These are phyloP conservation scores for Charina bottae DNA, from an alignment of 2,113 vertebrate genomes.

Conservation along the genomic window DNA sequence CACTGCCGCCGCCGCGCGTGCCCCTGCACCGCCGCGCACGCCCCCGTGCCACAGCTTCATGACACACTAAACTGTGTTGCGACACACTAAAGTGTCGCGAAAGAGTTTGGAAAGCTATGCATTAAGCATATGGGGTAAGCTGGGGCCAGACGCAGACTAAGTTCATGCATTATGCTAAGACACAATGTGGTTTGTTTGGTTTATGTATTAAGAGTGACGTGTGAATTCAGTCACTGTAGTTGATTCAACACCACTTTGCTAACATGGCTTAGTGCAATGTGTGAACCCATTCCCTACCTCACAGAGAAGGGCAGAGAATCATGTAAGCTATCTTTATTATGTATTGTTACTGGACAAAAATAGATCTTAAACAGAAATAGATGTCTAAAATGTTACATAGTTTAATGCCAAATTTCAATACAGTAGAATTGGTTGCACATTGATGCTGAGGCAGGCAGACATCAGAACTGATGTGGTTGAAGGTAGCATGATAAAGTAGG, in stretches of 20 bases:
- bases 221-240: neutral
- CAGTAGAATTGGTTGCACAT: neutral
- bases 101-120: no score
- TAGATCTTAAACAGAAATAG: neutral
- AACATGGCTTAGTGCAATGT: neutral
- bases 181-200: neutral
- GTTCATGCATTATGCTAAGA: neutral
- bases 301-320: neutral
- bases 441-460: neutral
- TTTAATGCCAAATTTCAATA: neutral
- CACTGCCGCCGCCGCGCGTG: no score
- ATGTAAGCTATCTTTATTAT: neutral
- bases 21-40: no score
- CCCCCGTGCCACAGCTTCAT: no score
- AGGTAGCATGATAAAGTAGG: neutral
- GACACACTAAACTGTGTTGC: no score
- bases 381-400: neutral
- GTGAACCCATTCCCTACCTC: neutral
- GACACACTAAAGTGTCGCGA: no score
- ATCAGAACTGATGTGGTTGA: neutral
- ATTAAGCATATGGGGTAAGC: neutral
- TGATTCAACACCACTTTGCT: neutral
- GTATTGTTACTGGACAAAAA: neutral
- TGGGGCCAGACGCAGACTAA: neutral
- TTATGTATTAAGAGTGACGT: neutral